A percentile compares a stretch with the other conserved stretches of the same genome.
Evolutionary conservation across 2,888 invertebrate genomes (phyloP).

Genomic region (Portevinia maculata): DNA sequence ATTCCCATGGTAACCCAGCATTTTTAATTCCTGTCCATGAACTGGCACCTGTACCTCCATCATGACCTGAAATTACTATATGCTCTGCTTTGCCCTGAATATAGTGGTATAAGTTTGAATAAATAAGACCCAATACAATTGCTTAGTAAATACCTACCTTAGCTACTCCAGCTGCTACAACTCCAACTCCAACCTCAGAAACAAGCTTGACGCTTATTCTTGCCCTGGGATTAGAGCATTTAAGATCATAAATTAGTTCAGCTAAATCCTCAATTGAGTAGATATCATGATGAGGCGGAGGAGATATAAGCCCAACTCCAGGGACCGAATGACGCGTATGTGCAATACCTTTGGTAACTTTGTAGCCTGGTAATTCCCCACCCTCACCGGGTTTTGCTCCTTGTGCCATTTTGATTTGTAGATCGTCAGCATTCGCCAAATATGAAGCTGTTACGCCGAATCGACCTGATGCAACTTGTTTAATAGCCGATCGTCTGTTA

Average conservation of each 20-base stretch:
- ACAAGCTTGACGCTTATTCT: slow-evolving; percentile 98
- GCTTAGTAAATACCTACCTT: slow-evolving; percentile 85
- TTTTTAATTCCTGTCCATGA: slow-evolving; percentile 99
- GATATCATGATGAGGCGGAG: slow-evolving; percentile 99
- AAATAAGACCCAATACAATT: not conserved
- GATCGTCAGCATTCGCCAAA: slow-evolving; percentile 97
- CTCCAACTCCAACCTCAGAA: slow-evolving; percentile 99
- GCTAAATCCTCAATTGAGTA: slow-evolving; percentile 99
- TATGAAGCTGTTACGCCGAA: slow-evolving; percentile 99
- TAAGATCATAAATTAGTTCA: slow-evolving; percentile 98
- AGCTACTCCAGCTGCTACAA: slow-evolving; percentile 99
- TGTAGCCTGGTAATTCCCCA: slow-evolving; percentile 95
- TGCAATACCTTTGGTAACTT: slow-evolving; percentile 98
- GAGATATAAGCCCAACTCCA: slow-evolving; percentile 98
- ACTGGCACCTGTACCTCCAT: slow-evolving; percentile 99
- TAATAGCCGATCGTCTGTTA: slow-evolving; percentile 96
- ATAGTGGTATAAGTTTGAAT: not conserved
- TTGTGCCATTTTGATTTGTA: slow-evolving; percentile 99
- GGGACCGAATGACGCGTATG: slow-evolving; percentile 97
- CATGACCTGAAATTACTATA: slow-evolving; percentile 99
- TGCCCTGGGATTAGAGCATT: slow-evolving; percentile 97
- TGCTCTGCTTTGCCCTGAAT: slow-evolving; percentile 97
- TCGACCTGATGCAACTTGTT: slow-evolving; percentile 99
- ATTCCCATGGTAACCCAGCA: slow-evolving; percentile 99
- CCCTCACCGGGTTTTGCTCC: slow-evolving; percentile 99